Evolutionary conservation across 64 coral and sea anemone species (phyloP).

Genomic region (Dendronephthya gigantea): DNA sequence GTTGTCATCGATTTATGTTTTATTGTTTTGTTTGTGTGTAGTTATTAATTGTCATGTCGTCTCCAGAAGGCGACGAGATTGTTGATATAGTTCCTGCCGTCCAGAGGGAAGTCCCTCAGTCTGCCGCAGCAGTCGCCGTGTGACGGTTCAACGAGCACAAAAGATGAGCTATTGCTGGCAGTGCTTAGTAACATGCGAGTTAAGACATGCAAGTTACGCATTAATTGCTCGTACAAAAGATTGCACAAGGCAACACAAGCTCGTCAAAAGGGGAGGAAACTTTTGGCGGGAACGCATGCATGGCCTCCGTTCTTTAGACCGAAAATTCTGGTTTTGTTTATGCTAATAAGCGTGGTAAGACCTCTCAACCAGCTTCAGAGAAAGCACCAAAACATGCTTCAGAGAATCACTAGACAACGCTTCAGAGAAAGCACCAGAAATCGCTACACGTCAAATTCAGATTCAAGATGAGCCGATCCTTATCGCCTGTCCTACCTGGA

Average conservation of each 20-base stretch:
- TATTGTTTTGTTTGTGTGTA: too few relatives aligned
- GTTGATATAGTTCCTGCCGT: not conserved
- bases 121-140: not conserved
- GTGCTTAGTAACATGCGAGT: not conserved
- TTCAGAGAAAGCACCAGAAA: too few relatives aligned
- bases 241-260: not conserved
- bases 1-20: too few relatives aligned
- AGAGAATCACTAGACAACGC: too few relatives aligned
- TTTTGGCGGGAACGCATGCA: not conserved
- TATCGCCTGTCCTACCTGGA: too few relatives aligned
- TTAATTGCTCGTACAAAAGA: not conserved
- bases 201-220: not conserved
- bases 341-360: too few relatives aligned
- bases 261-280: not conserved
- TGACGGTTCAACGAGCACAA: not conserved
- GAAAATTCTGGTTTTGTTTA: not conserved
- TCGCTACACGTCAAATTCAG: too few relatives aligned
- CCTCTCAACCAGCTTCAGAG: too few relatives aligned
- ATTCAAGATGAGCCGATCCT: too few relatives aligned
- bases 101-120: not conserved
- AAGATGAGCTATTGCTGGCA: not conserved
- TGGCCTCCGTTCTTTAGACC: not conserved
- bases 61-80: not conserved
- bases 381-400: too few relatives aligned
- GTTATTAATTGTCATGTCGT: too few relatives aligned